Conservation (phyloP, 1,140 invertebrate genomes). For the Drosophila athabasca region DNA sequence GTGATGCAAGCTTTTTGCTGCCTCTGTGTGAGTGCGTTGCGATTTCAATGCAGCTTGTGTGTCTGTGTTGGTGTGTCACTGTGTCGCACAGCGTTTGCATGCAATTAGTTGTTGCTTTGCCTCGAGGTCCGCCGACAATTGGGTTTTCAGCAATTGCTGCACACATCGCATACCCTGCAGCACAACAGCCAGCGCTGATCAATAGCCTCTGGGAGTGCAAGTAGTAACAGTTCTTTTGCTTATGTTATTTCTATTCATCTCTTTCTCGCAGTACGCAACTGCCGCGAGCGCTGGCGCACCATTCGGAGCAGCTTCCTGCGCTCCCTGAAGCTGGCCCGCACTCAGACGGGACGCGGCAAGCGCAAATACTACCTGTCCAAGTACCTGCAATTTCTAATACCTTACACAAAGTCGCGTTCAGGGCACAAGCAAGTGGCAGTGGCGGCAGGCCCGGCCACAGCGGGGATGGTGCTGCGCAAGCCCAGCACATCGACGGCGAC, state of each 20-base stretch:
- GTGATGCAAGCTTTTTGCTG: constrained; percentile 57
- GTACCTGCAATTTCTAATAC: constrained; percentile 77
- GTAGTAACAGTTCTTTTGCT: neutral
- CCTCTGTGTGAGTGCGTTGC: constrained; percentile 7
- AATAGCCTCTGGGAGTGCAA: neutral
- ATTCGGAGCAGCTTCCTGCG: constrained; percentile 79
- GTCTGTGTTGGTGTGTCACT: constrained; percentile 61
- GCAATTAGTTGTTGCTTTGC: constrained; percentile 49
- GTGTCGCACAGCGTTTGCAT: constrained; percentile 72
- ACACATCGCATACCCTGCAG: constrained; percentile 17
- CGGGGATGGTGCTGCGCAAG: constrained; percentile 60
- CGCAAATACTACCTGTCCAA: constrained; percentile 80
- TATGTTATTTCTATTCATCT: constrained; percentile 7
- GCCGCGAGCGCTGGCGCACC: constrained; percentile 76
- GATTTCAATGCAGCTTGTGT: constrained; percentile 42
- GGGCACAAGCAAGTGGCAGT: constrained; percentile 40
- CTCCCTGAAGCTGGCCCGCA: constrained; percentile 72
- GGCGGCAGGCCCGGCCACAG: neutral
- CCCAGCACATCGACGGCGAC: constrained; percentile 29
- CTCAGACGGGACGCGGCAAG: constrained; percentile 75
- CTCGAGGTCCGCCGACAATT: constrained; percentile 33
- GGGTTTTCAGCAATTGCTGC: constrained; percentile 59
- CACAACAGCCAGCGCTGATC: neutral
- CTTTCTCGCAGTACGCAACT: constrained; percentile 67
- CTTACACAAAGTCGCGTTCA: constrained; percentile 73